Conservation (phyloP, 2,888 invertebrate genomes). For the Heliconius charithonia region DNA sequence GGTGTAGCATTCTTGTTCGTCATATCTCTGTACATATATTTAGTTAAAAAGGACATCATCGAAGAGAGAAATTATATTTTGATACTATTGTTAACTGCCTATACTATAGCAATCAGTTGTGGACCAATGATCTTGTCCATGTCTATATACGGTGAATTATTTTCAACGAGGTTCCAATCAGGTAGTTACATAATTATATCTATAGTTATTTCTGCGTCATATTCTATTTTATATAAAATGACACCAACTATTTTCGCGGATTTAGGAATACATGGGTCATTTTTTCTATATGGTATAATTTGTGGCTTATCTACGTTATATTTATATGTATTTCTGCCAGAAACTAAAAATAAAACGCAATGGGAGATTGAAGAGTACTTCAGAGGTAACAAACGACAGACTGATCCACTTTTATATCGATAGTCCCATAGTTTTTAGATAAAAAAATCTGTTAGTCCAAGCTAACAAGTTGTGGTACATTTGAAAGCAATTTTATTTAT, state of each 20-base stretch:
- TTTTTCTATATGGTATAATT: conserved; percentile 52
- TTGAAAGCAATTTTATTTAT: not conserved
- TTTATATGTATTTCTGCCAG: conserved; percentile 51
- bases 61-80: conserved; percentile 58
- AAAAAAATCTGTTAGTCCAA: not conserved
- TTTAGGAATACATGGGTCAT: conserved; percentile 60
- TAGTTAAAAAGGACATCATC: conserved; percentile 53
- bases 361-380: conserved; percentile 53
- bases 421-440: not conserved
- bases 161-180: conserved; percentile 60
- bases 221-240: conserved; percentile 60
- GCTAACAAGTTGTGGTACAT: too few relatives aligned
- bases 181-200: conserved; percentile 55
- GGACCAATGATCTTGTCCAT: conserved; percentile 67
- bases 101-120: conserved; percentile 63
- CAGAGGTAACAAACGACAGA: not conserved
- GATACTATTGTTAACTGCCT: conserved; percentile 55
- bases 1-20: conserved; percentile 60
- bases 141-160: conserved; percentile 61
- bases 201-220: conserved; percentile 54
- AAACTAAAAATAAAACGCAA: conserved; percentile 55
- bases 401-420: conserved; percentile 3
- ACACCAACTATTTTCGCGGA: conserved; percentile 58
- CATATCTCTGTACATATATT: conserved; percentile 63
- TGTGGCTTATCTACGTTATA: conserved; percentile 47